Conservation (phyloP, 2,888 invertebrate genomes). For the Branchipolynoe longqiensis region DNA sequence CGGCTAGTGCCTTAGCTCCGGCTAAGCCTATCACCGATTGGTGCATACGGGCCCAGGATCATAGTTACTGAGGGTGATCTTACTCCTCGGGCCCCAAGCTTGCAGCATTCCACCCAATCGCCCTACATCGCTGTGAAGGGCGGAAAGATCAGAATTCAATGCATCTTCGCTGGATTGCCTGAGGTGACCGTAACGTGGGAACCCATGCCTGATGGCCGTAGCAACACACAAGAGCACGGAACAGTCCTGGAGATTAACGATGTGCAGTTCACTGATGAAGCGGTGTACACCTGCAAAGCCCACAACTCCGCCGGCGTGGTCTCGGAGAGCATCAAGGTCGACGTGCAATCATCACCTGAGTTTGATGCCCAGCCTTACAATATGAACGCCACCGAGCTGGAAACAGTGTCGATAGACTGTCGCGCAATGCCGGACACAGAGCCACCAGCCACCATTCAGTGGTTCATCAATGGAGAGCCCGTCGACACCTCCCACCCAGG, state of each 20-base stretch:
- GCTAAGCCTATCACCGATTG: too few species aligned
- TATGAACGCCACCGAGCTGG: constrained; percentile 64
- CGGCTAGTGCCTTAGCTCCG: too few species aligned
- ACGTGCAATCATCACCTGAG: constrained; percentile 51
- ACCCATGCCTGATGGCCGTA: constrained; percentile 44
- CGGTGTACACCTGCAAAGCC: constrained; percentile 59
- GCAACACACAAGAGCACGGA: constrained; percentile 15
- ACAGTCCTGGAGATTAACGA: constrained; percentile 54
- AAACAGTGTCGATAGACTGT: constrained; percentile 52
- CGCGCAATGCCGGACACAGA: constrained; percentile 56
- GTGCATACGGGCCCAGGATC: too few species aligned
- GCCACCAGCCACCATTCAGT: constrained; percentile 53
- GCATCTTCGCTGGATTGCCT: constrained; percentile 59
- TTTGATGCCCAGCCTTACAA: constrained; percentile 57
- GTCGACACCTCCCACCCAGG: constrained; percentile 40
- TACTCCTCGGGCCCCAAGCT: not conserved
- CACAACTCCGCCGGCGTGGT: constrained; percentile 18
- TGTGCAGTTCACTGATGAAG: constrained; percentile 58
- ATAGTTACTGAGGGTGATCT: constrained; percentile 53
- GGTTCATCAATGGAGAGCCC: constrained; percentile 58
- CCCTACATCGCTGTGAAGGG: constrained; percentile 51
- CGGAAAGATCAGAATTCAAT: constrained; percentile 42
- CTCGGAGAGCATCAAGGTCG: constrained; percentile 43
- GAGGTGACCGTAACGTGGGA: constrained; percentile 41
- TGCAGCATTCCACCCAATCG: constrained; percentile 15